Evolutionary conservation across 2,888 invertebrate genomes (phyloP), one percentile per base, ranked within the genome.

Genomic region (Salpingus planirostris): DNA sequence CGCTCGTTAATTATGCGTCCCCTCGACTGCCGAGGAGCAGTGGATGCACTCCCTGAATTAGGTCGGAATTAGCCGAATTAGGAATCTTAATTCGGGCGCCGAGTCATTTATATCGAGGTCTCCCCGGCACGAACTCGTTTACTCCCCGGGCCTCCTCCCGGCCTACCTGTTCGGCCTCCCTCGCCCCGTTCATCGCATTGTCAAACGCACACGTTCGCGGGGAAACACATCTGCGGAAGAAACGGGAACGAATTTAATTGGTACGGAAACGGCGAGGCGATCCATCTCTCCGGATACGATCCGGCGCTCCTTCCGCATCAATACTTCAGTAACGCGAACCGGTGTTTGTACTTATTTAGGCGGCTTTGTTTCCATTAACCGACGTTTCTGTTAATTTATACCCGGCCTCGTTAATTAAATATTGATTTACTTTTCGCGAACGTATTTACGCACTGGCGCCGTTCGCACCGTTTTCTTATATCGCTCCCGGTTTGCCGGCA

Each of bases 291-390:
- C 18, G 31, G 31, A 44, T 31, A 35, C 38, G 34, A 38, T 36
- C 29, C 36, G 36, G 33, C 27, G 41, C 36, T 41, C 38, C 39
- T 42, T 43, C 42, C 31, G 27, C 40, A 41, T 40, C 44, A 38
- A 40, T 46, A 40, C 44, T 40, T 38, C 33, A 36, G 38, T 40
- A 42, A 44, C 39, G 36, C 37, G 38, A 42, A 31, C 41, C 13
- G 36, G 35, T 40, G 40, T 42, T 43, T 38, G 40, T 40, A 42
- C 42, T 46, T 46, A 46, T 44, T 44, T 40, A 40, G 38, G 38
- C 31, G 37, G 38, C 42, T 40, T 42, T 42, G 38, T 42, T 46
- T 42, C 40, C 43, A 38, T 40, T 46, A 42, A 43, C 36, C 40
- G 33, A 43, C 36, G 40, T 36, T 40, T 37, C 36, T 42, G 44